A percentile compares a stretch with the other conserved stretches of the same genome.
These are phyloP conservation scores for Dorcus parallelipipedus DNA, from an alignment of 2,888 invertebrate species.

Conservation along the genomic window DNA sequence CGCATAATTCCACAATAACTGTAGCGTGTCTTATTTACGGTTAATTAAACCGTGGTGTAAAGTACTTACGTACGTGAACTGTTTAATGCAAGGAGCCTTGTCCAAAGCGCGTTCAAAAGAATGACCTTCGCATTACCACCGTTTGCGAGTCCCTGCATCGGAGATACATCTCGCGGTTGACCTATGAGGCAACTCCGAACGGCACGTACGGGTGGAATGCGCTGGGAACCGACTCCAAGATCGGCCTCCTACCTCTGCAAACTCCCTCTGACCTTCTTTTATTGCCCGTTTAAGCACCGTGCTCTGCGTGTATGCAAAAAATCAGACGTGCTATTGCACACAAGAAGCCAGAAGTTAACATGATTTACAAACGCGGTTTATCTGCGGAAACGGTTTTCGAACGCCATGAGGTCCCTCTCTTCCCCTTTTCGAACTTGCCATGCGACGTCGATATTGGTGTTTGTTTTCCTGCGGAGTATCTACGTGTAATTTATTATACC, in stretches of 20 bases:
- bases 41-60: too few relatives aligned
- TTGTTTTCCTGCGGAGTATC: too few relatives aligned
- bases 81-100: too few relatives aligned
- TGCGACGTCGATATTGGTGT: too few relatives aligned
- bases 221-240: conserved; percentile 24
- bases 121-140: conserved; percentile 21
- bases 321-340: conserved; percentile 7
- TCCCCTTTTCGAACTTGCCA: background rate
- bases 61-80: too few relatives aligned
- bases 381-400: background rate
- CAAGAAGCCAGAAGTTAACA: background rate
- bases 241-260: conserved; percentile 16
- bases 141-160: conserved; percentile 21
- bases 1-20: too few relatives aligned
- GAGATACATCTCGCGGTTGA: conserved; percentile 24
- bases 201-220: conserved; percentile 25
- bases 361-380: conserved; percentile 4
- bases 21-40: too few relatives aligned
- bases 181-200: conserved; percentile 24
- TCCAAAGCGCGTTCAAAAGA: conserved; percentile 4
- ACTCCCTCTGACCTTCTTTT: conserved; percentile 25
- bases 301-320: conserved; percentile 3
- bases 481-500: too few relatives aligned
- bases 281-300: conserved; percentile 6
- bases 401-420: conserved; percentile 4